Evolutionary conservation across 2,797 vertebrate genomes (phyloP), one percentile per base, ranked within the genome.

Genomic region (Ficedula albicollis): DNA sequence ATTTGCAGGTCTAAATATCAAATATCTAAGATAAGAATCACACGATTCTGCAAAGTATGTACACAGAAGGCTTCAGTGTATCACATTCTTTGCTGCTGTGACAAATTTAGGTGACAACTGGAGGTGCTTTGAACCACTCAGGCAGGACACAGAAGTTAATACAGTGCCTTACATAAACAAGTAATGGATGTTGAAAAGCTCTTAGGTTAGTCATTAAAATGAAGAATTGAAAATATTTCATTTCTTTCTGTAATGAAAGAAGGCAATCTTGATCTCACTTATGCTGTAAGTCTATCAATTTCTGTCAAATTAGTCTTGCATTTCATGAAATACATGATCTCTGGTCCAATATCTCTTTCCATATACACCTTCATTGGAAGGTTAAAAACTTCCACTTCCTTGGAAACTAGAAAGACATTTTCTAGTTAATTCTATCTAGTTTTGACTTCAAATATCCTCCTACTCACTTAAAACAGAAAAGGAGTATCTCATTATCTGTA

Each of bases 371-470:
- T 52, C 76, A 34, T 7, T 34, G 44, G 55, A 84, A 56, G 18
- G 44, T 32, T 64, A 59, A 49, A 62, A 58, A 64, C 25, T 36
- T 52, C 7, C 10, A 70, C 38, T 63, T 72, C 43, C 25, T 90
- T 86, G 43, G 58, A 90, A 93, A 88, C 26, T 34, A 75, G 29
- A 14, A 81, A 86, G 29, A 38, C 51, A 58, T 86, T 84, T 87
- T 84, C 36, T 38, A 76, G 55, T 90, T 81, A 81, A 84, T 88
- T 81, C 43, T 84, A 17, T 79, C 52, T 87, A 73, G 59, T 66
- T 89, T 95, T 89, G 36, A 84, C 32, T 95, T 93, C 52, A 74
- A 52, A 87, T 68, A 58, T 67, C 44, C 52, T 89, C 90, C 77
- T 92, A 94, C 86, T 93, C 84, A 62, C 34, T 62, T 75, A 69